Base-by-base conservation (phyloP, 37 sponge, comb jelly and placozoan species). In the Chondrilla cf. caribensis region DNA sequence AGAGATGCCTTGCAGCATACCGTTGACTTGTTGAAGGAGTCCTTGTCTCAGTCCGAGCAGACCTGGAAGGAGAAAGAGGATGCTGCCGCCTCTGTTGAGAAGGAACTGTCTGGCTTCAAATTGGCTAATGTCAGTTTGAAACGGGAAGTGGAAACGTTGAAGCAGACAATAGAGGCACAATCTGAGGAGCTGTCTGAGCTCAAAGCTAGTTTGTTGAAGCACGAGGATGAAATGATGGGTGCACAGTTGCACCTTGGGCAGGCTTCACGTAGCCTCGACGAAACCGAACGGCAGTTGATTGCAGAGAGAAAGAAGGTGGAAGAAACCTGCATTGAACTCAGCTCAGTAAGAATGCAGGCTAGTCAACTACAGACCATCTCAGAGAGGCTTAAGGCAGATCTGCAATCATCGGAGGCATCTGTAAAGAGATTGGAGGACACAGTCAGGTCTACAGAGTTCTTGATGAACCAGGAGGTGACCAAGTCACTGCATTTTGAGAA, bases 221-320 rank as follows among this genome's bases (percentile, higher is more conserved):
- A 80, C 38, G 81, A 80, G 62, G 38, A 59, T 21, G 62, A 80
- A 40, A 15, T 80, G n/a, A 35, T 80, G 60, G 36, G 31, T n/a
- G 81, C 60, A 28, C 81, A 80, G 24, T 14, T 80, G 9, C 81
- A 60, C 41, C 2, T 80, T 2, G 41, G 81, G 0, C 60, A 80
- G 60, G 38, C 60, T 0, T 80, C 81, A 29, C 81, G 65, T 22
- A 62, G 60, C 19, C 38, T 80, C 21, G 43, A 71, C 0, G 32
- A 39, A 18, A 39, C 29, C 3, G n/a, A 81, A 55, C 43, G 78
- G n/a, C 62, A 75, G 41, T 66, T 40, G 11, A 51, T 24, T 0
- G 4, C 24, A 55, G 62, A 39, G 29, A 78, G 24, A 29, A 81
- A 80, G 35, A 80, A 54, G 7, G 78, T 29, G 11, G 65, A 41